Evolutionary conservation across 2,113 vertebrate species (phyloP), one percentile per base, ranked within the genome.

Genomic region (Sinocyclocheilus anophthalmus): DNA sequence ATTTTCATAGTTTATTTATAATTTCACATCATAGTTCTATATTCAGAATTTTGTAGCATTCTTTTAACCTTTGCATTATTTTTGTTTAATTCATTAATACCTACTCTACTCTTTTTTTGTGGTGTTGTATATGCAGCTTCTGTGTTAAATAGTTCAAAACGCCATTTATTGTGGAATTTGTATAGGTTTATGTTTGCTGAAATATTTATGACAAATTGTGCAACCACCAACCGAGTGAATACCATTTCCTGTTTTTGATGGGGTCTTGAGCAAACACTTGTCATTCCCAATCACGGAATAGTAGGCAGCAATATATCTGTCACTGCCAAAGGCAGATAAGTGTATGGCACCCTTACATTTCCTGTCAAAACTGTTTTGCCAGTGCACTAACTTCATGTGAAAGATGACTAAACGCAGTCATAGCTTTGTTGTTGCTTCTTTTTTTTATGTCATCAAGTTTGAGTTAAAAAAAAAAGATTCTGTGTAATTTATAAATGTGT

Each of bases 161-260:
- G 48, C 20, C 12, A 24, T 48, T 48, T 22, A 45, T 45, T 53
- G 55, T 76, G 53, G 22, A 50, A 61, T 76, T 73, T 48, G 0
- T 26, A 69, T 24, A 26, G 24, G 22, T 61, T 61, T 61, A 59
- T 22, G 20, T 61, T n/a, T n/a, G 22, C 57, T 61, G 57, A 20
- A n/a, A 59, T n/a, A 59, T 59, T 3, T 11, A 45, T 11, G 5
- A 6, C 72, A 67, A 67, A 26, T 57, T 83, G 59, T 77, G 67
- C 50, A 42, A 65, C 63, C 45, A 50, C 10, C 7, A 42, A 50
- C 4, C 20, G 20, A 63, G 37, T 83, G 16, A 2, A 53, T 39
- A 42, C 37, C 30, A 20, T 81, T 87, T 83, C 82, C 86, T 81
- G 39, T 81, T 87, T 72, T 42, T 24, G 22, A 77, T 16, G 63